Percentiles rank a stretch among this genome's conserved stretches.
phyloP scores from a whole-genome alignment of 2,888 invertebrate species.

The Julus scanicus region DNA sequence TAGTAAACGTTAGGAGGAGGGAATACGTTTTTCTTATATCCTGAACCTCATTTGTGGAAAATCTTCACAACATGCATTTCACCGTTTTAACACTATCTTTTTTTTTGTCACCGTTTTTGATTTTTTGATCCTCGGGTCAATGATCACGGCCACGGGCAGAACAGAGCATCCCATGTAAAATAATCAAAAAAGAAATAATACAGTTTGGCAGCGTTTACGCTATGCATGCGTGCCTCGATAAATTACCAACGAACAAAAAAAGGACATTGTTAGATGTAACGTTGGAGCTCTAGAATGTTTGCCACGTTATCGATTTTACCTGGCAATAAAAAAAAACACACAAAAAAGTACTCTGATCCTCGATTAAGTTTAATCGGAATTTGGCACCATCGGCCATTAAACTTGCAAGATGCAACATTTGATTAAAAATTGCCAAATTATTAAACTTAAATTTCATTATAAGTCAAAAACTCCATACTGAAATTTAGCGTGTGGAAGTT shows the following conservation, averaged over 20 bases:
- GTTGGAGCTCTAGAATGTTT: too few relatives aligned
- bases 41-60: neutral
- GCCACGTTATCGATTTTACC: too few relatives aligned
- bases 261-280: too few relatives aligned
- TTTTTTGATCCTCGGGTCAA: neutral
- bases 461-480: too few relatives aligned
- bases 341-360: too few relatives aligned
- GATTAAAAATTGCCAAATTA: too few relatives aligned
- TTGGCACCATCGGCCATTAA: too few relatives aligned
- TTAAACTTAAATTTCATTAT: too few relatives aligned
- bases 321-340: too few relatives aligned
- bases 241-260: neutral
- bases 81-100: neutral
- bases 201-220: neutral
- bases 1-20: neutral
- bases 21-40: neutral
- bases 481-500: too few relatives aligned
- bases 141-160: neutral
- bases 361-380: too few relatives aligned
- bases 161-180: neutral
- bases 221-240: neutral
- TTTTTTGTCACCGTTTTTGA: neutral
- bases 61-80: constrained; percentile 9
- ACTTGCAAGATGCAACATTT: too few relatives aligned
- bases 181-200: constrained; percentile 10